A percentile compares a stretch with the other conserved stretches of the same genome.
Conservation (phyloP, 30 jellyfish, hydroid and myxozoan genomes). For the Aurelia aurita region DNA sequence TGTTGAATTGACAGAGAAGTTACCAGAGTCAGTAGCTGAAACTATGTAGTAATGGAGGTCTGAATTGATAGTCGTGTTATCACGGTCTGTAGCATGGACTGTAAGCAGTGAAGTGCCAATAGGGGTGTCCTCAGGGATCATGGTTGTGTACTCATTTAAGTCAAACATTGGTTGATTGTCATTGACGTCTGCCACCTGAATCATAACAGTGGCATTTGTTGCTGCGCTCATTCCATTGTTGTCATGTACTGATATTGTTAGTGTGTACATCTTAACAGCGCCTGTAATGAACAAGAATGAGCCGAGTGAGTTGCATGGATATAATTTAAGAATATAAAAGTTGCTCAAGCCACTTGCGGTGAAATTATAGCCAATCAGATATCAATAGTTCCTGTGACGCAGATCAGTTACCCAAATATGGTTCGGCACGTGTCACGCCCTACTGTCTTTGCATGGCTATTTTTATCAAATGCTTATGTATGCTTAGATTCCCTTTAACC, state of each 20-base stretch:
- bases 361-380: too few species aligned
- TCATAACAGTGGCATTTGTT: conserved; percentile 51
- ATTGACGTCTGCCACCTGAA: conserved; percentile 79
- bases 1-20: conserved; percentile 70
- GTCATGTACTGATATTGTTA: conserved; percentile 60
- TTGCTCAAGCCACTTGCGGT: too few species aligned
- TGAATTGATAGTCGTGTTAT: conserved; percentile 63
- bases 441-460: too few species aligned
- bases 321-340: too few species aligned
- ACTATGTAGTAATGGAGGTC: conserved; percentile 58
- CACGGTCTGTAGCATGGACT: conserved; percentile 87
- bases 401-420: too few species aligned
- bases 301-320: too few species aligned
- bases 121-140: conserved; percentile 57
- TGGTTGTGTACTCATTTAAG: conserved; percentile 35
- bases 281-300: conserved; percentile 9
- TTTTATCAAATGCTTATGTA: too few species aligned
- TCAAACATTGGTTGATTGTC: conserved; percentile 92
- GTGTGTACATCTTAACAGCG: conserved; percentile 38
- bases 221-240: conserved; percentile 43
- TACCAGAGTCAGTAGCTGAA: conserved; percentile 85
- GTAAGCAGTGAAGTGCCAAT: conserved; percentile 61
- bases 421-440: too few species aligned
- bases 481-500: too few species aligned
- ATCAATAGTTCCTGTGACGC: too few species aligned